Base-by-base conservation (phyloP, 2,797 vertebrate genomes). In the Hippopotamyrus pictus region DNA sequence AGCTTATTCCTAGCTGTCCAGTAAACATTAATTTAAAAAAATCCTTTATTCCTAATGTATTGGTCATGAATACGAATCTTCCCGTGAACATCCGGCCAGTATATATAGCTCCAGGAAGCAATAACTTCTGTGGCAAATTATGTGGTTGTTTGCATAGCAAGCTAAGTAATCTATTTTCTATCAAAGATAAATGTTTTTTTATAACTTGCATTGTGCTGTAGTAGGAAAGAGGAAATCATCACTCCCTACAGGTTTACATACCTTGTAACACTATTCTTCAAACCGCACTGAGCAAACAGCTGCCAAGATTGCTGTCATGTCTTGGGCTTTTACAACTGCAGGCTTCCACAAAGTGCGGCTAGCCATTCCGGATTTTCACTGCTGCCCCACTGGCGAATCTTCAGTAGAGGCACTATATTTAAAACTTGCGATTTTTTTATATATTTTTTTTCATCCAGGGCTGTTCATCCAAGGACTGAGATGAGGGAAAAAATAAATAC, bases 31-130 rank as follows among this genome's bases (percentile, higher is more conserved):
- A 84, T 84, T 17, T 14, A 25, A 50, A 48, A 84, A 84, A 44
- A 19, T 5, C n/a, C 46, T 22, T 25, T 48, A 51, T 57, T 86
- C 51, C 85, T 86, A 51, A 54, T 87, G 92, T 93, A 95, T 95
- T 92, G 92, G 92, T 88, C 94, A 93, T 94, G 92, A 94, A 96
- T 95, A 93, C 92, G 90, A 94, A 91, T 91, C 94, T 93, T 92
- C 93, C 88, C 92, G 90, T 89, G 93, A 96, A 94, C 92, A 88
- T 92, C 92, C 92, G 93, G 92, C 86, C 3, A 90, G 92, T 95
- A 96, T 96, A 95, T 95, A 95, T 95, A 96, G 94, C 94, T 92
- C 94, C 95, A 97, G 97, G 96, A 97, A 97, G 95, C 94, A 93
- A 94, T 96, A 94, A 95, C 93, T 97, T 94, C 94, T 96, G 90